Evolutionary conservation across 1,140 invertebrate species (phyloP), one percentile per base, ranked within the genome.

Genomic region (Drosophila mauritiana): DNA sequence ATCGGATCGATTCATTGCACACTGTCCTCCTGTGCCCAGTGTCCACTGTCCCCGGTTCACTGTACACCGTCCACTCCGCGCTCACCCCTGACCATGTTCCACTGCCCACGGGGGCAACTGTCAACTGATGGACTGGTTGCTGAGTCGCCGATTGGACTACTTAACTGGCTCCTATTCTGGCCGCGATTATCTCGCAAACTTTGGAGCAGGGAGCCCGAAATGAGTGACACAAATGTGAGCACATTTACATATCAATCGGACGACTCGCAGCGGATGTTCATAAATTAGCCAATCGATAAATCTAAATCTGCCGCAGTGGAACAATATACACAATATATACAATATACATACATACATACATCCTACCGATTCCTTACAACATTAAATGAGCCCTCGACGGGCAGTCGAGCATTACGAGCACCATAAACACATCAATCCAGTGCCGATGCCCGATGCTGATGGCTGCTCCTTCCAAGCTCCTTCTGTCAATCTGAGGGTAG

Each of bases 271-370:
- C 91, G 91, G 91, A 92, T 92, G 91, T 89, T 89, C 83, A 92
- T 92, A 92, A 92, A 92, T 92, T 92, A 91, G 74, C 79, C 80
- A 88, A 91, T 92, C 86, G 83, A 91, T 92, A 90, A 90, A 91
- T 91, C 91, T 85, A 75, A 75, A 75, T 75, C 73, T 53, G 62
- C 64, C 51, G 63, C 51, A 20, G 49, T 55, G 51, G 52, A 70
- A 86, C 78, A 86, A 86, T 80, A 69, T 67, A 64, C 52, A 45
- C 22, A 22, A 22, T 2, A 22, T 22, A 22, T 2, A 17, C 17
- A 17, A 20, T 20, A 20, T 2, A 2, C 3, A 22, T 22, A 2
- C 8, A 8, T 31, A 31, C 8, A 2, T 10, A 31, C 58, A 62
- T 57, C 46, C 46, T 22, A 15, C 20, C 17, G 59, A 52, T 65